Percentiles rank a stretch among this genome's conserved stretches.
These are phyloP conservation scores for Periplaneta americana DNA, from an alignment of 1,140 invertebrate genomes.

Conservation along the genomic window DNA sequence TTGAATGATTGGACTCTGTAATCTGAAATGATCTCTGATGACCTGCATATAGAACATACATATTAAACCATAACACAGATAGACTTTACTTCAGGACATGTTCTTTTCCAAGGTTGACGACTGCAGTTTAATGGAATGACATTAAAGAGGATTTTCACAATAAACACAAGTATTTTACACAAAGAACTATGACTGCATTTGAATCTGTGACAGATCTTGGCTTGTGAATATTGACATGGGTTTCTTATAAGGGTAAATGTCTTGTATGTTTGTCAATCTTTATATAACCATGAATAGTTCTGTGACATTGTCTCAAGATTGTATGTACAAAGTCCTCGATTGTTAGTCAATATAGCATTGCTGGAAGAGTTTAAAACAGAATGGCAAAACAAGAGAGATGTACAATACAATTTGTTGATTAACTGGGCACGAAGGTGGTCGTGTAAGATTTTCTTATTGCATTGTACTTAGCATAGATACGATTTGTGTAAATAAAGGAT, in stretches of 20 bases:
- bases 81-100: too few relatives aligned
- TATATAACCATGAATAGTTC: not conserved
- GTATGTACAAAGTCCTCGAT: not conserved
- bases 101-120: too few relatives aligned
- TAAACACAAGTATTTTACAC: too few relatives aligned
- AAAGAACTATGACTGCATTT: too few relatives aligned
- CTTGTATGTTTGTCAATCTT: not conserved
- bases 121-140: too few relatives aligned
- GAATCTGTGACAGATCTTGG: too few relatives aligned
- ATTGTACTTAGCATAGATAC: not conserved
- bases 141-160: too few relatives aligned
- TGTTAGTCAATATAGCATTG: not conserved
- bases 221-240: not conserved
- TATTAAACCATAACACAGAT: too few relatives aligned
- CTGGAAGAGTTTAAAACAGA: not conserved
- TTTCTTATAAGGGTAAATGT: not conserved
- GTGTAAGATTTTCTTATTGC: not conserved
- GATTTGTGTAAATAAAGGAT: not conserved
- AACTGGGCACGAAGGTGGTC: not conserved
- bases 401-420: not conserved
- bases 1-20: too few relatives aligned
- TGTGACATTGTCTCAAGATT: too few relatives aligned
- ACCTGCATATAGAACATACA: too few relatives aligned
- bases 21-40: too few relatives aligned
- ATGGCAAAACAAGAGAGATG: not conserved